phyloP scores from a whole-genome alignment of 2,888 invertebrate species.

The Ditula angustiorana region DNA sequence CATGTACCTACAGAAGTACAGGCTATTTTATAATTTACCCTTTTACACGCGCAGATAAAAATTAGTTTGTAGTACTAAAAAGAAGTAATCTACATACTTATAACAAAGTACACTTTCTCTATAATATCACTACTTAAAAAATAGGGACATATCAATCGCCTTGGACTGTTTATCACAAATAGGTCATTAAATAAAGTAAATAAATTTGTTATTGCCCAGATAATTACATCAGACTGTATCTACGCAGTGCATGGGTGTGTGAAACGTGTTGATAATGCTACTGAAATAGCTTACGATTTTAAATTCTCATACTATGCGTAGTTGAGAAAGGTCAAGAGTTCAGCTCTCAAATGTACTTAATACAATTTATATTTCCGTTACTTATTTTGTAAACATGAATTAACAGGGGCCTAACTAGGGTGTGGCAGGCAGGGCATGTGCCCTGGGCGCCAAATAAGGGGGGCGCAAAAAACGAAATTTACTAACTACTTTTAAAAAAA shows the following conservation, averaged over 20 bases:
- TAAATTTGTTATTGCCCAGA: background rate
- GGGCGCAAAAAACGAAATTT: no score
- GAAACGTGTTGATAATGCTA: background rate
- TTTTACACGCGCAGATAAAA: no score
- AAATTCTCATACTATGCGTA: background rate
- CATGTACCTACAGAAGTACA: no score
- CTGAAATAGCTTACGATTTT: background rate
- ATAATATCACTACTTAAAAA: background rate
- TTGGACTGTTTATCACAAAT: slow-evolving; percentile 5
- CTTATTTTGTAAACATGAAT: no score
- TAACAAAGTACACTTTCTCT: no score
- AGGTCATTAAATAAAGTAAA: slow-evolving; percentile 13
- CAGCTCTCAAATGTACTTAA: background rate
- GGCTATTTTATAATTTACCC: no score
- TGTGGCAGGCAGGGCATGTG: no score
- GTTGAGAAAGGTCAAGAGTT: background rate
- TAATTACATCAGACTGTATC: slow-evolving; percentile 25
- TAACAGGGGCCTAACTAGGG: no score
- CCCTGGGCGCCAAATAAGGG: no score
- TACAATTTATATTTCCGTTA: no score
- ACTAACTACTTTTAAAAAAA: no score
- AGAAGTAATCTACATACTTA: background rate
- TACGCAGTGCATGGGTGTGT: background rate
- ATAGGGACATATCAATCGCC: background rate
- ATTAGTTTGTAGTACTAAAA: background rate